These are phyloP conservation scores for Zingel zingel DNA, from an alignment of 2,113 vertebrate genomes.

Conservation along the genomic window DNA sequence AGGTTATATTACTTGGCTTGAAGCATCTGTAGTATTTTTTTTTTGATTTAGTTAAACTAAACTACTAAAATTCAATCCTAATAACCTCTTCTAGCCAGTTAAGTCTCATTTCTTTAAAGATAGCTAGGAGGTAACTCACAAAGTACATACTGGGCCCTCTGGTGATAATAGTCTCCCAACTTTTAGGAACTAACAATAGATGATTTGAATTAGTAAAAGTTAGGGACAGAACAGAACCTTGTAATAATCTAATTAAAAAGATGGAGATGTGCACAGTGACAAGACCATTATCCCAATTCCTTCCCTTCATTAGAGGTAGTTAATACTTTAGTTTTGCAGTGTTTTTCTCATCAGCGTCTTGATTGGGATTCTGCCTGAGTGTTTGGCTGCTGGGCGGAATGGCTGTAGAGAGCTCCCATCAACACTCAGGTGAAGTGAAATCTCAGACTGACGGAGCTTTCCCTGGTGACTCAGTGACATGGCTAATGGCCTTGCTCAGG, in stretches of 20 bases:
- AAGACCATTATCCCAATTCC: constrained; percentile 38
- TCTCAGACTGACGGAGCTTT: constrained; percentile 81
- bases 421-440: constrained; percentile 88
- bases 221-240: constrained; percentile 48
- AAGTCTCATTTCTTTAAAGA: neutral
- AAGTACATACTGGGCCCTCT: constrained; percentile 32
- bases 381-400: constrained; percentile 23
- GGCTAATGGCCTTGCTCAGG: constrained; percentile 86
- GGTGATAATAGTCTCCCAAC: constrained; percentile 49
- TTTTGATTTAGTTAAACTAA: neutral
- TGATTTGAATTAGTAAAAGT: constrained; percentile 53
- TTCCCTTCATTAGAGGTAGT: constrained; percentile 46
- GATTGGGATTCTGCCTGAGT: constrained; percentile 44
- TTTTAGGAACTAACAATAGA: constrained; percentile 47
- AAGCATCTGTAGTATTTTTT: neutral
- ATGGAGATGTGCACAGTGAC: constrained; percentile 34
- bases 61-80: neutral
- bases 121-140: constrained; percentile 22
- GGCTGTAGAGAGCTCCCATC: constrained; percentile 76
- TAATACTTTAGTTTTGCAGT: constrained; percentile 51
- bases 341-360: constrained; percentile 67
- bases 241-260: constrained; percentile 70
- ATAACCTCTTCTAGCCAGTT: neutral
- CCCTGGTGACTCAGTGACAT: constrained; percentile 78
- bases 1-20: no score